Evolutionary conservation across 64 coral and sea anemone species (phyloP), one percentile per base, ranked within the genome.

Genomic region (Porites lutea): DNA sequence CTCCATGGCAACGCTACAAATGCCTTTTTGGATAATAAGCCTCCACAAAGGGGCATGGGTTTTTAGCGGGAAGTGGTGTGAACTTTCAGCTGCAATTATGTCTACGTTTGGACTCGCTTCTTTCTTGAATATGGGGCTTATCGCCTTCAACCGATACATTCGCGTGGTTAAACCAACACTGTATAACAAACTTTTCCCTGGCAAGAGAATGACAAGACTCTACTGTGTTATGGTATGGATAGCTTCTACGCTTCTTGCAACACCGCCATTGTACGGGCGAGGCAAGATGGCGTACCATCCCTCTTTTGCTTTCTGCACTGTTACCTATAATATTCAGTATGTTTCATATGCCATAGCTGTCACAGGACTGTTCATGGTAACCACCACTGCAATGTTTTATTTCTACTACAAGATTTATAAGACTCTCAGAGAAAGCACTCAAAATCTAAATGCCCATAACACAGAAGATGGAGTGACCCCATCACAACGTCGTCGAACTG

Each of bases 1-100:
- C 48, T 93, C 70, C 66, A 93, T 93, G 91, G 91, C 91, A 20
- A 55, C 77, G 69, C 77, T 93, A 15, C 82, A 93, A 22, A 93
- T 93, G 91, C 91, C 84, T 7, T 73, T 93, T n/a, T 93, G 91
- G 91, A 59, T 93, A 16, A 44, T 72, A 2, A 79, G 82, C 12
- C 19, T 93, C 11, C 80, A 51, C 4, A 48, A 49, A 2, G 91
- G 91, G 13, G 74, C 71, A 7, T 93, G 84, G 74, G 11, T 68
- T 68, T 78, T 93, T 13, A 37, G 73, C 52, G 10, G 59, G 3
- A 0, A 3, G 62, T 87, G 50, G 59, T 93, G 91, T 37, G 46
- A 87, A 46, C 10, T 87, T 0, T 73, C 62, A 9, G 91, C 82
- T 12, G 66, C 85, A 19, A 88, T 64, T 20, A 61, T 78, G 27